These are phyloP conservation scores for Scolopax bukidnonensis DNA, from an alignment of 2,797 vertebrate species.

Conservation along the genomic window DNA sequence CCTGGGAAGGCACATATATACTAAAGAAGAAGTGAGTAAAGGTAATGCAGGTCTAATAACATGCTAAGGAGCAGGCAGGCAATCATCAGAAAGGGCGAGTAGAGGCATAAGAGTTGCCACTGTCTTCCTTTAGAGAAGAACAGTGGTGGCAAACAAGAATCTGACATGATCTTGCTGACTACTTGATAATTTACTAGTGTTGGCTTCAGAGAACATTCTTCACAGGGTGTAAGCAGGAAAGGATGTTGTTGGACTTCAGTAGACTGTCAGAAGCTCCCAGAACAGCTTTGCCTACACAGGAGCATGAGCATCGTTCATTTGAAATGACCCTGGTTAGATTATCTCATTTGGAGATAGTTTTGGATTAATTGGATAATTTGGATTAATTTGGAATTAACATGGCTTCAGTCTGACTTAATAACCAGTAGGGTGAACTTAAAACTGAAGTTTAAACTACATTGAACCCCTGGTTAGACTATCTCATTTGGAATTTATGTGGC, in stretches of 20 bases:
- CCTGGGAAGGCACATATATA: neutral
- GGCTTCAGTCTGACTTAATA: neutral
- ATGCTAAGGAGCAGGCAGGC: neutral
- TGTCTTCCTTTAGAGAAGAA: neutral
- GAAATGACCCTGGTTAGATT: neutral
- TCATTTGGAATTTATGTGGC: neutral
- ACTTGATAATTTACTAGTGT: neutral
- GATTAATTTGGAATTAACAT: too few species aligned
- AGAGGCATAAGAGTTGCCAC: neutral
- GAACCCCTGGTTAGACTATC: neutral
- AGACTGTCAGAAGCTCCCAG: neutral
- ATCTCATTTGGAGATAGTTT: too few species aligned
- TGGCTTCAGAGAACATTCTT: slow-evolving; percentile 29
- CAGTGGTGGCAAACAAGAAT: neutral
- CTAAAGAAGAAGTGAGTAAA: neutral
- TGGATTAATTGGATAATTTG: too few species aligned
- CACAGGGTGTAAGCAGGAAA: neutral
- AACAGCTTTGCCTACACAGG: neutral
- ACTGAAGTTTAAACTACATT: neutral
- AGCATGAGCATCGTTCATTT: neutral
- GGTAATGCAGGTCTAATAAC: neutral
- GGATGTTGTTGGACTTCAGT: neutral
- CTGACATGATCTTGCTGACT: neutral
- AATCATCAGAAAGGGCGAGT: neutral
- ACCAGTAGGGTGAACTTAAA: neutral